phyloP scores from a whole-genome alignment of 2,888 invertebrate species.

The Exephanes ischioxanthus region DNA sequence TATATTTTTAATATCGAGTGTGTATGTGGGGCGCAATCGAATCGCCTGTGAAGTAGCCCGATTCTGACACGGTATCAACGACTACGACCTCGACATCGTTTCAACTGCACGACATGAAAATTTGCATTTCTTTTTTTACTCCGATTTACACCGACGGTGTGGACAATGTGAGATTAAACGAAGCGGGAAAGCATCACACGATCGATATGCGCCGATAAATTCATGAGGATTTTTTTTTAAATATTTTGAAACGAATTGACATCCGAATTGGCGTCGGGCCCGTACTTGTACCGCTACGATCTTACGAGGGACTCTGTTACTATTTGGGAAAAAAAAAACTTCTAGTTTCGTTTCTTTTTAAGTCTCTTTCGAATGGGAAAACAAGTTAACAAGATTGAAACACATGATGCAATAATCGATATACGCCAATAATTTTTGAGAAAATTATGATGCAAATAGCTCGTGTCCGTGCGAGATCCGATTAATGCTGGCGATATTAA shows the following conservation, averaged over 20 bases:
- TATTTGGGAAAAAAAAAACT: not conserved
- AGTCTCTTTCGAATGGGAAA: conserved; percentile 48
- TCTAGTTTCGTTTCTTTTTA: conserved; percentile 1
- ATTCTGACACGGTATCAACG: conserved; percentile 4
- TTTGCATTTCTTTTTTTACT: not conserved
- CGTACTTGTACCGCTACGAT: conserved; percentile 32
- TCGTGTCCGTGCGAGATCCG: conserved; percentile 10
- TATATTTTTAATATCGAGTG: conserved; percentile 70
- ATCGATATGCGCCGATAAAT: conserved; percentile 74
- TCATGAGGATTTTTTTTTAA: conserved; percentile 64
- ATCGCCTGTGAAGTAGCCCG: conserved; percentile 69
- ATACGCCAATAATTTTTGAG: not conserved
- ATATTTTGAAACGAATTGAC: conserved; percentile 26
- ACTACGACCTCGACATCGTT: not conserved
- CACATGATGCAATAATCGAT: not conserved
- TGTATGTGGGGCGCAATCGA: conserved; percentile 73
- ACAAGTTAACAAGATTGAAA: conserved; percentile 50
- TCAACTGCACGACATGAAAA: conserved; percentile 11
- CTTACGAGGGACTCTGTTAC: conserved; percentile 23
- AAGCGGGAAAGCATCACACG: conserved; percentile 71
- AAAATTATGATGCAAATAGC: not conserved
- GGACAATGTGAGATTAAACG: conserved; percentile 22
- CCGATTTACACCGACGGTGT: not conserved
- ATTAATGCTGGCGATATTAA: conserved; percentile 39
- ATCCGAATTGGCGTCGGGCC: conserved; percentile 12